These are phyloP conservation scores for Netelia melanura DNA, from an alignment of 2,888 invertebrate genomes.

Conservation along the genomic window DNA sequence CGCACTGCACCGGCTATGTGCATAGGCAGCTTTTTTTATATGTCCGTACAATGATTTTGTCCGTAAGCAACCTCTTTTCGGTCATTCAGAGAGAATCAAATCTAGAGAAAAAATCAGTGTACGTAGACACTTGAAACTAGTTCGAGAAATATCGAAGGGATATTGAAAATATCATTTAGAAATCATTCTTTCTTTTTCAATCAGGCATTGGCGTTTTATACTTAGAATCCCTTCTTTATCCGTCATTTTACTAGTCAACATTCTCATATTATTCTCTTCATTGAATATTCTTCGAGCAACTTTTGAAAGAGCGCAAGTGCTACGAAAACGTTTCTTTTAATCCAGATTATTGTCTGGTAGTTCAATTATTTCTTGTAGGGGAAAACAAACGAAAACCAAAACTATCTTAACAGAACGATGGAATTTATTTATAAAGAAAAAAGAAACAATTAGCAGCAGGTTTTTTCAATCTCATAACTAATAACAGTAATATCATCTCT, in stretches of 20 bases:
- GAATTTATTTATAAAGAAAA: conserved; percentile 22
- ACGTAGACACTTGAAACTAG: not conserved
- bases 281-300: too few species aligned
- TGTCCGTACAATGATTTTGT: conserved; percentile 62
- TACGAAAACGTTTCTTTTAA: not conserved
- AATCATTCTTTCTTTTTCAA: conserved; percentile 4
- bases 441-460: conserved; percentile 60
- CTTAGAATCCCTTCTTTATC: not conserved
- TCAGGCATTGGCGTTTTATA: not conserved
- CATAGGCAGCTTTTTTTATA: conserved; percentile 74
- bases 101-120: not conserved
- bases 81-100: not conserved
- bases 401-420: conserved; percentile 35
- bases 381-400: not conserved
- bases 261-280: too few species aligned
- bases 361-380: not conserved
- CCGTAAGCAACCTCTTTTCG: conserved; percentile 31
- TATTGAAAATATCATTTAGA: not conserved
- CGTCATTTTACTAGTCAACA: not conserved
- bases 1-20: conserved; percentile 77
- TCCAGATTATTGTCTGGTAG: not conserved
- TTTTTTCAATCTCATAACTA: conserved; percentile 77
- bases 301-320: too few species aligned
- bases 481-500: conserved; percentile 83
- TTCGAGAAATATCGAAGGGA: not conserved